Percentiles rank a stretch among this genome's conserved stretches.
Evolutionary conservation across 2,797 vertebrate genomes (phyloP).

Genomic region (Periparus ater): DNA sequence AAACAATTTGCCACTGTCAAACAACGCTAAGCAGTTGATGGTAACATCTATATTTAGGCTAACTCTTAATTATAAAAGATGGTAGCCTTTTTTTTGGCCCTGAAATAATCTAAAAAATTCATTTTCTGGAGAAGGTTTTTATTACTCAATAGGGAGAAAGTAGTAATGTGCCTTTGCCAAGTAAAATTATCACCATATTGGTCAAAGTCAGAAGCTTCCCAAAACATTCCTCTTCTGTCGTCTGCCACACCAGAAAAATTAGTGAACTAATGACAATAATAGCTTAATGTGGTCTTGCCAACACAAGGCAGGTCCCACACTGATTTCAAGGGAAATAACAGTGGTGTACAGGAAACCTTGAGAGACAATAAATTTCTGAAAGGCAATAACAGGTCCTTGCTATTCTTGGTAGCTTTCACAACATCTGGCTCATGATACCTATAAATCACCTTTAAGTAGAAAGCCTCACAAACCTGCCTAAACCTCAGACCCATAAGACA

Average conservation of each 20-base stretch:
- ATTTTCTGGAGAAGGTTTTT: not conserved
- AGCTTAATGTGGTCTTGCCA: not conserved
- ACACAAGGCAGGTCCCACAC: not conserved
- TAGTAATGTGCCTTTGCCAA: not conserved
- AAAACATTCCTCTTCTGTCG: not conserved
- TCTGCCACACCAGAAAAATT: not conserved
- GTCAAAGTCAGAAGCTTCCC: not conserved
- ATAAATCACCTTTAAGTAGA: not conserved
- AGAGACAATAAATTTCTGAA: not conserved
- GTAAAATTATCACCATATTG: not conserved
- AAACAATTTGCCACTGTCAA: constrained; percentile 12
- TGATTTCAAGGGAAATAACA: not conserved
- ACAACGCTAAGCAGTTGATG: not conserved
- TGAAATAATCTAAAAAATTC: not conserved
- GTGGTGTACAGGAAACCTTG: not conserved
- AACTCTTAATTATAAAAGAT: not conserved
- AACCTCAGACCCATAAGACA: not conserved
- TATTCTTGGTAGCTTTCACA: not conserved
- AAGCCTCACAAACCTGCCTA: not conserved
- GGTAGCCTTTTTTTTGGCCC: not conserved
- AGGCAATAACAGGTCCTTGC: not conserved
- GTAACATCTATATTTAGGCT: constrained; percentile 2
- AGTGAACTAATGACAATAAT: not conserved
- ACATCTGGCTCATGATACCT: not conserved
- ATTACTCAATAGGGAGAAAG: not conserved